These are phyloP conservation scores for Kuschelorhynchus macadamiae DNA, from an alignment of 2,888 invertebrate genomes.

Conservation along the genomic window DNA sequence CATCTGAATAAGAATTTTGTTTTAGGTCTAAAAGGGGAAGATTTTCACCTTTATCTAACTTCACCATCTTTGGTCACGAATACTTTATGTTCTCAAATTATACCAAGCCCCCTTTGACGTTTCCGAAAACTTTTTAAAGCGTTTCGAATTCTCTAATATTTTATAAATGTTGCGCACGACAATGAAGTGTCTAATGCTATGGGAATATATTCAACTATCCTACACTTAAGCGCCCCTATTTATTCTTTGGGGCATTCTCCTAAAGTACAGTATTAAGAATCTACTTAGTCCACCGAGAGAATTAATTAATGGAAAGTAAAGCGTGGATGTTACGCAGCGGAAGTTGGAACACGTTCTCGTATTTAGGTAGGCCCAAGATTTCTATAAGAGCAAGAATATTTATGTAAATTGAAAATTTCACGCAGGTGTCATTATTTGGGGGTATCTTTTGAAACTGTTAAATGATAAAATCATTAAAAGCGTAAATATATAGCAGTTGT, in stretches of 20 bases:
- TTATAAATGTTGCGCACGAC: neutral
- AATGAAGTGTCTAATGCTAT: conserved; percentile 19
- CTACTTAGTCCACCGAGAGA: conserved; percentile 45
- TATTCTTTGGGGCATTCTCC: conserved; percentile 43
- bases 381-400: conserved; percentile 32
- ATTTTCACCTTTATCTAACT: no score
- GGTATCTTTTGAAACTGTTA: neutral
- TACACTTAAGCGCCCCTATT: conserved; percentile 40
- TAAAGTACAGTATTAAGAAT: conserved; percentile 46
- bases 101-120: no score
- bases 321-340: conserved; percentile 38
- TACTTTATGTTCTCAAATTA: no score
- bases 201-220: conserved; percentile 39
- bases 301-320: conserved; percentile 49
- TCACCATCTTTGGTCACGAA: no score
- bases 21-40: no score
- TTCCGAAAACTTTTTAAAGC: no score
- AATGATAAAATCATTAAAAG: no score
- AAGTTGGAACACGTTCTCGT: conserved; percentile 36
- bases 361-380: conserved; percentile 25
- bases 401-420: conserved; percentile 29
- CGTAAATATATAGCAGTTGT: no score
- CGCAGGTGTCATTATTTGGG: conserved; percentile 25
- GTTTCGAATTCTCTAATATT: no score
- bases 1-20: no score